Evolutionary conservation across 1,140 invertebrate genomes (phyloP).

Genomic region (Metaphire vulgaris): DNA sequence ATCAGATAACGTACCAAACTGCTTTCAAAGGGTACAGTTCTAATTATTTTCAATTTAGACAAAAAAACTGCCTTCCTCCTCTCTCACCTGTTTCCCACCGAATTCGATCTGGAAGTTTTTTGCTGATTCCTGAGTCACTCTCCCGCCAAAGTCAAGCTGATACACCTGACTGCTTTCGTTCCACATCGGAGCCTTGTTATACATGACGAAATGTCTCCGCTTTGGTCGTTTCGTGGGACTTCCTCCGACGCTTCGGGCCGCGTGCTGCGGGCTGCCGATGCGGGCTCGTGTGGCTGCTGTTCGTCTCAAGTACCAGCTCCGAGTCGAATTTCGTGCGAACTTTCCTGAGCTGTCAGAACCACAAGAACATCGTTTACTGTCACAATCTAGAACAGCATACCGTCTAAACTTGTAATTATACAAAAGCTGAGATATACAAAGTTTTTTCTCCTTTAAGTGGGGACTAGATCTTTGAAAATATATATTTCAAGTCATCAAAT

Average conservation of each 20-base stretch:
- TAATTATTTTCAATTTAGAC: no score
- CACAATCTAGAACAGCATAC: no score
- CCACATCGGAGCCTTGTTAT: constrained; percentile 99
- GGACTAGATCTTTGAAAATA: no score
- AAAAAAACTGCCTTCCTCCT: no score
- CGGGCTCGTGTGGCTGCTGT: background rate
- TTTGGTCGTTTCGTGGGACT: background rate
- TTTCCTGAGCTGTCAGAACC: background rate
- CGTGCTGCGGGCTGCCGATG: background rate
- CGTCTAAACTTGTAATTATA: no score
- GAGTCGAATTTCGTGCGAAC: background rate
- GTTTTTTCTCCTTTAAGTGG: no score
- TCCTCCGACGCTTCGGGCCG: background rate
- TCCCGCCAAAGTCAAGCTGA: constrained; percentile 96
- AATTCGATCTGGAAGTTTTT: constrained; percentile 99
- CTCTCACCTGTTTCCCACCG: constrained; percentile 79
- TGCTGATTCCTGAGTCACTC: constrained; percentile 97
- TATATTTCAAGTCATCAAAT: no score
- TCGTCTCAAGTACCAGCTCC: background rate
- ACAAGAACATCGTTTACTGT: no score
- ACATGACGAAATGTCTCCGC: constrained; percentile 70
- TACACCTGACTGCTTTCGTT: constrained; percentile 99
- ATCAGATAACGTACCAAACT: no score
- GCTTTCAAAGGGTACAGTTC: no score
- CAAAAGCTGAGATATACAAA: no score